Evolutionary conservation across 2,113 vertebrate species (phyloP).

Genomic region (Grus americana): DNA sequence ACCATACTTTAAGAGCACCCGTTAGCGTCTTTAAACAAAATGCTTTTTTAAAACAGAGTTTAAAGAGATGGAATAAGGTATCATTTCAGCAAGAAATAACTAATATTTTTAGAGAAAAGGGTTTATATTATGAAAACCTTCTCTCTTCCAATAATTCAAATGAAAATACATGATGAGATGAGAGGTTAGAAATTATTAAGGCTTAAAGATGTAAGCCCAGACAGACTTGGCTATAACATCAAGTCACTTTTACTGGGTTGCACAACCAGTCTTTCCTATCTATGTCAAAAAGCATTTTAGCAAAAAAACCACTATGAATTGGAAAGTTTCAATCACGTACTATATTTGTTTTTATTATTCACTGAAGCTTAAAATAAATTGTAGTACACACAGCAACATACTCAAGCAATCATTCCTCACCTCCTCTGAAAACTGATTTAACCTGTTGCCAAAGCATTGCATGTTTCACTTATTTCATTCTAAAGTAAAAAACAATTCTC

Average conservation of each 20-base stretch:
- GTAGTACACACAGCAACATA: not conserved
- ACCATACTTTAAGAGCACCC: not conserved
- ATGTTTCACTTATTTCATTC: not conserved
- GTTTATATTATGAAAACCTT: not conserved
- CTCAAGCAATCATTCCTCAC: not conserved
- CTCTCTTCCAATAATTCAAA: not conserved
- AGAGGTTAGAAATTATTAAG: not conserved
- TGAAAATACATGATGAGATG: accelerated
- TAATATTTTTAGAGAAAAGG: not conserved
- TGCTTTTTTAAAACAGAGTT: not conserved
- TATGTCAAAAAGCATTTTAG: not conserved
- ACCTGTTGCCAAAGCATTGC: not conserved
- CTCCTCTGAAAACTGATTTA: not conserved
- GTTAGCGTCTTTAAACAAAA: not conserved
- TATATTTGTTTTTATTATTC: not conserved
- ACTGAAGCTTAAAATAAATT: not conserved
- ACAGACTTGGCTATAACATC: not conserved
- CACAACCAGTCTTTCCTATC: not conserved
- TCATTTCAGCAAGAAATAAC: not conserved
- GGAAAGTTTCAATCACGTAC: not conserved
- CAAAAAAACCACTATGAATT: not conserved
- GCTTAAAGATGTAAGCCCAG: not conserved
- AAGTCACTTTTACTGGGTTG: not conserved
- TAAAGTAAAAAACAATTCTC: not conserved
- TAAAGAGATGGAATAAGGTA: not conserved